Conservation (phyloP, 2,888 invertebrate genomes). For the Muscina levida region DNA sequence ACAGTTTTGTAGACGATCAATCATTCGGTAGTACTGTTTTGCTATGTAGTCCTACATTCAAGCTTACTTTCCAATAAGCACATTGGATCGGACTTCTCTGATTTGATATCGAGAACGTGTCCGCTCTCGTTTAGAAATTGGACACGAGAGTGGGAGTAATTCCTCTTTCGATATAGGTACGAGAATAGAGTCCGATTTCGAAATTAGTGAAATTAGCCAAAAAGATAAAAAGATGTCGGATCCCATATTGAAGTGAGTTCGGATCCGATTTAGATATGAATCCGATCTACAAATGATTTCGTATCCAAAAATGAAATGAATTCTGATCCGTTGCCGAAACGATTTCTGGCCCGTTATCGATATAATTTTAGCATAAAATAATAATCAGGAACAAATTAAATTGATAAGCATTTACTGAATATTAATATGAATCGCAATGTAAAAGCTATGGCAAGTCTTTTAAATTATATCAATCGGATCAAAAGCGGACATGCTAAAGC, state of each 20-base stretch:
- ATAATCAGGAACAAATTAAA: slow-evolving; percentile 4
- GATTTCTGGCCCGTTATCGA: background rate
- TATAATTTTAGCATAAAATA: no score
- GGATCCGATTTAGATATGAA: slow-evolving; percentile 27
- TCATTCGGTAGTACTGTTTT: no score
- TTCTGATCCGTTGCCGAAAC: slow-evolving; percentile 21
- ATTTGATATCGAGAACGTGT: slow-evolving; percentile 24
- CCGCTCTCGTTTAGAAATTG: slow-evolving; percentile 9
- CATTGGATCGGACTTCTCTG: slow-evolving; percentile 25
- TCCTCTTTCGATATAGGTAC: slow-evolving; percentile 15
- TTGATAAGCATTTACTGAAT: background rate
- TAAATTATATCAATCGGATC: no score
- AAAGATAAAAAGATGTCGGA: slow-evolving; percentile 17
- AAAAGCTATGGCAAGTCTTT: no score
- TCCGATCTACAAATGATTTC: slow-evolving; percentile 7
- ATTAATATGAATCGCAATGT: no score
- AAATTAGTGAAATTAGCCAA: slow-evolving; percentile 13
- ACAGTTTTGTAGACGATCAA: no score
- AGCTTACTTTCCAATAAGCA: slow-evolving; percentile 23
- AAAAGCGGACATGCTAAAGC: no score
- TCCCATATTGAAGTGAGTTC: slow-evolving; percentile 21
- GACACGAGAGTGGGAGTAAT: slow-evolving; percentile 19
- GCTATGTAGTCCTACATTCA: no score
- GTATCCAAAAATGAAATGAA: slow-evolving; percentile 9
- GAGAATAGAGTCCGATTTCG: slow-evolving; percentile 26